phyloP scores from a whole-genome alignment of 2,113 vertebrate species.

The Rattus rattus region DNA sequence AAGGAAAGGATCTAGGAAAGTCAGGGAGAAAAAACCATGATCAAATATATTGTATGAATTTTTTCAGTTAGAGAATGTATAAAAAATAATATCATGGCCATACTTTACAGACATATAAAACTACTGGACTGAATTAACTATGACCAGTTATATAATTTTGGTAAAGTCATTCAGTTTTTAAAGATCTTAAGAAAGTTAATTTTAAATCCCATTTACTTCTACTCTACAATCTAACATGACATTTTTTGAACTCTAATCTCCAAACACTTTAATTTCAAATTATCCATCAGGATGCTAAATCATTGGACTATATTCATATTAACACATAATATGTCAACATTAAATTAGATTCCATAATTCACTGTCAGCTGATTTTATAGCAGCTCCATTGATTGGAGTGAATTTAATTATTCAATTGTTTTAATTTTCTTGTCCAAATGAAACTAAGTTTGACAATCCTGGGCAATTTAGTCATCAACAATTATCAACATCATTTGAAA shows the following conservation, averaged over 20 bases:
- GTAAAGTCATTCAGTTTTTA: slow-evolving; percentile 27
- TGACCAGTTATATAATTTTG: slow-evolving; percentile 34
- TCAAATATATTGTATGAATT: neutral
- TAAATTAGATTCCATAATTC: slow-evolving; percentile 60
- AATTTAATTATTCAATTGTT: slow-evolving; percentile 68
- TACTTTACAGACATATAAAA: slow-evolving; percentile 47
- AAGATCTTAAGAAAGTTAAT: neutral
- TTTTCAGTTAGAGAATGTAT: neutral
- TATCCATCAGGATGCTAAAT: slow-evolving; percentile 49
- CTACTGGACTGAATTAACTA: neutral
- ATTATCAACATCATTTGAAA: slow-evolving; percentile 71
- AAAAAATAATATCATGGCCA: neutral
- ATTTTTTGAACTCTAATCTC: slow-evolving; percentile 25
- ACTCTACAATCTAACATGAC: neutral
- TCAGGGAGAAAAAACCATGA: neutral
- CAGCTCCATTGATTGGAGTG: slow-evolving; percentile 60
- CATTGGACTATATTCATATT: neutral
- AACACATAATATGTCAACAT: slow-evolving; percentile 49
- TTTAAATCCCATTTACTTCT: slow-evolving; percentile 29
- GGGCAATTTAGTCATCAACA: slow-evolving; percentile 66
- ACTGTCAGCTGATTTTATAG: slow-evolving; percentile 62
- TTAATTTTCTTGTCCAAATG: slow-evolving; percentile 65
- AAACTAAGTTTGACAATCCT: slow-evolving; percentile 67
- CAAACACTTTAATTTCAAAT: slow-evolving; percentile 53
- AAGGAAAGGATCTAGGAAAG: neutral